Conservation (phyloP, 2,113 vertebrate species). For the Aspidoscelis tigris region DNA sequence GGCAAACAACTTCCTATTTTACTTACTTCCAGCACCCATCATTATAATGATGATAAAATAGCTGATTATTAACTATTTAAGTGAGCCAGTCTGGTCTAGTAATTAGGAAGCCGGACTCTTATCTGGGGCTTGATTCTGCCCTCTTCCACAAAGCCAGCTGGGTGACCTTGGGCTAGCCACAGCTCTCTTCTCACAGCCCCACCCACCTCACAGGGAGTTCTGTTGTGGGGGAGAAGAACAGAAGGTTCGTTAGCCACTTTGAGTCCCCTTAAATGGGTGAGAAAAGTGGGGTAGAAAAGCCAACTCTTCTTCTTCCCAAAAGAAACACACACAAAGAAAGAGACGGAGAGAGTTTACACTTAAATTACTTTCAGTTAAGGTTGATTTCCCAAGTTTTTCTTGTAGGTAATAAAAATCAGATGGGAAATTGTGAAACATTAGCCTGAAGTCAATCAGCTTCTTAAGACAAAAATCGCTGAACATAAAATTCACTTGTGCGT, state of each 20-base stretch:
- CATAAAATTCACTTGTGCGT: slow-evolving; percentile 34
- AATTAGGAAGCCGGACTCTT: no score
- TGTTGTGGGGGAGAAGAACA: no score
- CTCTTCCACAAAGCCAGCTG: no score
- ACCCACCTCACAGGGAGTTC: no score
- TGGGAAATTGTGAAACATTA: slow-evolving; percentile 57
- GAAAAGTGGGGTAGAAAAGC: no score
- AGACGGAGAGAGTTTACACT: no score
- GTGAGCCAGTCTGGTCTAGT: neutral
- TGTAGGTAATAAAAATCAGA: slow-evolving; percentile 61
- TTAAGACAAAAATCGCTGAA: slow-evolving; percentile 13
- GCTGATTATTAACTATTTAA: neutral
- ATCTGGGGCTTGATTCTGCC: no score
- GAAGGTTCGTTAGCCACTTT: no score
- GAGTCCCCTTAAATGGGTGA: no score
- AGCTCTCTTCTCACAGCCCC: no score
- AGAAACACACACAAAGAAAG: neutral
- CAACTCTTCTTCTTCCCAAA: neutral
- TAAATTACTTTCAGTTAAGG: slow-evolving; percentile 64
- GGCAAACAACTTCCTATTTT: slow-evolving; percentile 30
- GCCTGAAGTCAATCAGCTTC: slow-evolving; percentile 52
- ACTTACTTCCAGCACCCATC: slow-evolving; percentile 48
- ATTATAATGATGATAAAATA: slow-evolving; percentile 45
- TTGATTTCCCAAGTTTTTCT: slow-evolving; percentile 57
- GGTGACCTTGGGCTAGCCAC: no score